Percentiles rank a stretch among this genome's conserved stretches.
phyloP scores from a whole-genome alignment of 2,888 invertebrate species.

The Andrena flavipes region DNA sequence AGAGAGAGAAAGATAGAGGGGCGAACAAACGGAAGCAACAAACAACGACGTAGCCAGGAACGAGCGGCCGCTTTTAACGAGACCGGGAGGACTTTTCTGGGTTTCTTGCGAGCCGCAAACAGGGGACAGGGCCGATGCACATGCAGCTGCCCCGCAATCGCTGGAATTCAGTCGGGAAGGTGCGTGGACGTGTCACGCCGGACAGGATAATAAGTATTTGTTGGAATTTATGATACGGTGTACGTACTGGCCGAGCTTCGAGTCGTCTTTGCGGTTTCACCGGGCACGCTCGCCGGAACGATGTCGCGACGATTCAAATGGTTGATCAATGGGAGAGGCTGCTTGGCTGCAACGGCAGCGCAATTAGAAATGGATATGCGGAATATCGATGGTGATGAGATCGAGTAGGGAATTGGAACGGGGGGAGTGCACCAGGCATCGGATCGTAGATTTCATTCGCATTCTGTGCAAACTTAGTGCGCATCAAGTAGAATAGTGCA shows the following conservation, averaged over 20 bases:
- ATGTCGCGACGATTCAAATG: slow-evolving; percentile 32
- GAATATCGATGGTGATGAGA: slow-evolving; percentile 6
- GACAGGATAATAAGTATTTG: slow-evolving; percentile 62
- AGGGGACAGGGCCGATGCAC: slow-evolving; percentile 41
- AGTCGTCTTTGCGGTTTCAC: slow-evolving; percentile 31
- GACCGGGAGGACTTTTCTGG: slow-evolving; percentile 52
- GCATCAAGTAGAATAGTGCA: no score
- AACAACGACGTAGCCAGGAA: slow-evolving; percentile 42
- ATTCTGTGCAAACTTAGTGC: no score
- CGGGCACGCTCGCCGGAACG: slow-evolving; percentile 40
- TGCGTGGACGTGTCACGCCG: slow-evolving; percentile 53
- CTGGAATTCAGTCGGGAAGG: slow-evolving; percentile 55
- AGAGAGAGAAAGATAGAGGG: not conserved
- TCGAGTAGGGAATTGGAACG: no score
- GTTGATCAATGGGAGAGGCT: slow-evolving; percentile 25
- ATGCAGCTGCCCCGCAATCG: slow-evolving; percentile 50
- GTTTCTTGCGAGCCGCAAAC: slow-evolving; percentile 45
- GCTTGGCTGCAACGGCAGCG: no score
- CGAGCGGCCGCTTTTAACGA: slow-evolving; percentile 58
- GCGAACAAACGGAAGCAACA: slow-evolving; percentile 60
- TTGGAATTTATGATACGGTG: slow-evolving; percentile 58
- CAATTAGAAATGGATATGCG: no score
- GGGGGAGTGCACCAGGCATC: no score
- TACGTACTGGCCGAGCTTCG: slow-evolving; percentile 8
- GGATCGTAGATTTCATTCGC: no score